Conservation (phyloP, 2,797 vertebrate genomes). For the Gobionotothen gibberifrons region DNA sequence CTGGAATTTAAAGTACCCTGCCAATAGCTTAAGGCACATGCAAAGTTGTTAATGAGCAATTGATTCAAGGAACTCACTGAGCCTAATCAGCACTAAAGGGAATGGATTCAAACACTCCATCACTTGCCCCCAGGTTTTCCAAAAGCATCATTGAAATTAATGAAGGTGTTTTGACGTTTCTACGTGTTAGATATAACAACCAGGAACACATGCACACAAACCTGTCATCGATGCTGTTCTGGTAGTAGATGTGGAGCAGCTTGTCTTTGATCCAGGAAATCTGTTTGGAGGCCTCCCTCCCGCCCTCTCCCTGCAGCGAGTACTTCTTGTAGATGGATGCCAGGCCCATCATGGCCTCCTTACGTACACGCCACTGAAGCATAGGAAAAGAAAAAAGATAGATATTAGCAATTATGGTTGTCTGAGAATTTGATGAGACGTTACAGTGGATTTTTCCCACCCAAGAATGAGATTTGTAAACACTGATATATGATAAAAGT, state of each 20-base stretch:
- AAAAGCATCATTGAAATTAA: background rate
- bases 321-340: conserved; percentile 99
- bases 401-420: background rate
- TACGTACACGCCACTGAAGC: conserved; percentile 94
- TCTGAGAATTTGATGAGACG: background rate
- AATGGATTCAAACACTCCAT: background rate
- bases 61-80: background rate
- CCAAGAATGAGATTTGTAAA: background rate
- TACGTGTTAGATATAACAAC: background rate
- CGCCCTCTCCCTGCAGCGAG: conserved; percentile 93
- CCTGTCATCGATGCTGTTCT: conserved; percentile 98
- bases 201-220: conserved; percentile 71
- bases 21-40: background rate
- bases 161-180: background rate
- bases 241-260: conserved; percentile 97
- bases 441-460: background rate
- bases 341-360: conserved; percentile 99
- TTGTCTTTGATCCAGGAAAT: conserved; percentile 99
- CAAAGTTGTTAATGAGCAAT: background rate
- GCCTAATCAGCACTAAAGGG: background rate
- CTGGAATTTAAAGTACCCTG: background rate
- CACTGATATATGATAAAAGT: background rate
- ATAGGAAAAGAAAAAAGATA: background rate
- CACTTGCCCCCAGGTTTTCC: background rate
- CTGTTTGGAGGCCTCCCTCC: conserved; percentile 94